These are phyloP conservation scores for Larimichthys polyactis DNA, from an alignment of 2,113 vertebrate genomes.

Conservation along the genomic window DNA sequence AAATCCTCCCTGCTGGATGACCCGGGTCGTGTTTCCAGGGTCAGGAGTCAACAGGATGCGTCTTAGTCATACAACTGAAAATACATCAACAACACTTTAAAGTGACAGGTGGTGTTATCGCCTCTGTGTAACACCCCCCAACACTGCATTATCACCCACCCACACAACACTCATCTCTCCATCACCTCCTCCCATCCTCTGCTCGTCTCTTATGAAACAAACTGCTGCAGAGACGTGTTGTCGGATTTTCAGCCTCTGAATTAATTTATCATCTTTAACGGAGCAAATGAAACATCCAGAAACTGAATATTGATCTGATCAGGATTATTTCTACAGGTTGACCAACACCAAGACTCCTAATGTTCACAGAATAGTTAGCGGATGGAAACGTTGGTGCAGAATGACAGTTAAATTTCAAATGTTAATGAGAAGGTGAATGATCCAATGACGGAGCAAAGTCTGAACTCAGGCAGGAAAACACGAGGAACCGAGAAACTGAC, in stretches of 20 bases:
- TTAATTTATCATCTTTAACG: background rate
- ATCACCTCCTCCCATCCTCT: constrained; percentile 29
- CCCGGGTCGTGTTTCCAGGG: constrained; percentile 1
- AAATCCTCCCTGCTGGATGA: constrained; percentile 40
- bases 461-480: no score
- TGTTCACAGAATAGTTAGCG: no score
- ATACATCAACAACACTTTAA: constrained; percentile 15
- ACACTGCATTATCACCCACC: constrained; percentile 50
- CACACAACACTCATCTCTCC: constrained; percentile 50
- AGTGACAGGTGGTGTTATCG: constrained; percentile 60
- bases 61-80: background rate
- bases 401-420: no score
- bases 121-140: constrained; percentile 23
- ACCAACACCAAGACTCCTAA: no score
- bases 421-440: no score
- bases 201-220: constrained; percentile 26
- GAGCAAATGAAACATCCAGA: background rate
- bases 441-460: no score
- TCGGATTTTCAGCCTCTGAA: background rate
- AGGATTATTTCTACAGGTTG: background rate
- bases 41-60: constrained; percentile 43
- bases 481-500: no score
- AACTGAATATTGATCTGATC: background rate
- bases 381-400: no score
- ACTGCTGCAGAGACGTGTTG: background rate